phyloP scores from a whole-genome alignment of 2,113 vertebrate genomes.

The Blennius ocellaris region DNA sequence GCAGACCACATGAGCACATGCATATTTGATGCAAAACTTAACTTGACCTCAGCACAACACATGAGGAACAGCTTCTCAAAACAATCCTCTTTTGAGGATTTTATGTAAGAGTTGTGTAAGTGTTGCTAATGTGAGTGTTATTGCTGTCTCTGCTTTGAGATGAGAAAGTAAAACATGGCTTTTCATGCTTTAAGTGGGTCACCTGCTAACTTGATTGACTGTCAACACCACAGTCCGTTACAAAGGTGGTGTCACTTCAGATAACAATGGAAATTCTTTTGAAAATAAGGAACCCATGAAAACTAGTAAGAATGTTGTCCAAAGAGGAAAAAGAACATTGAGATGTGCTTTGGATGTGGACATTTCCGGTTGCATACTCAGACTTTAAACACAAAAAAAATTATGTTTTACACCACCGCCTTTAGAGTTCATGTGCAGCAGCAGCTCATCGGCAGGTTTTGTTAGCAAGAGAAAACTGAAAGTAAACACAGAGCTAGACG shows the following conservation, averaged over 20 bases:
- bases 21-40: conserved; percentile 57
- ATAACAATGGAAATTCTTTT: no score
- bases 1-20: conserved; percentile 28
- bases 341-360: conserved; percentile 22
- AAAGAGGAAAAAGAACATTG: conserved; percentile 13
- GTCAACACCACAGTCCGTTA: conserved; percentile 54
- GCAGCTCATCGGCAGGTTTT: conserved; percentile 34
- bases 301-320: conserved; percentile 8
- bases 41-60: conserved; percentile 32
- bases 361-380: conserved; percentile 12
- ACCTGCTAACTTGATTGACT: conserved; percentile 77
- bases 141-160: conserved; percentile 38
- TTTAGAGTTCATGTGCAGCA: not conserved
- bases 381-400: conserved; percentile 35
- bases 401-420: conserved; percentile 5
- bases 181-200: conserved; percentile 74
- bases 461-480: conserved; percentile 27
- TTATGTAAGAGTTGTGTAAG: not conserved
- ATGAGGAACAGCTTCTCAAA: conserved; percentile 5
- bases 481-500: conserved; percentile 5
- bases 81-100: not conserved
- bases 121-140: conserved; percentile 25
- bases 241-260: conserved; percentile 46
- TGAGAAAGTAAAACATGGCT: conserved; percentile 51
- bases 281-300: conserved; percentile 27